Conservation (phyloP, 2,113 vertebrate genomes). For the Catharus fuscescens region DNA sequence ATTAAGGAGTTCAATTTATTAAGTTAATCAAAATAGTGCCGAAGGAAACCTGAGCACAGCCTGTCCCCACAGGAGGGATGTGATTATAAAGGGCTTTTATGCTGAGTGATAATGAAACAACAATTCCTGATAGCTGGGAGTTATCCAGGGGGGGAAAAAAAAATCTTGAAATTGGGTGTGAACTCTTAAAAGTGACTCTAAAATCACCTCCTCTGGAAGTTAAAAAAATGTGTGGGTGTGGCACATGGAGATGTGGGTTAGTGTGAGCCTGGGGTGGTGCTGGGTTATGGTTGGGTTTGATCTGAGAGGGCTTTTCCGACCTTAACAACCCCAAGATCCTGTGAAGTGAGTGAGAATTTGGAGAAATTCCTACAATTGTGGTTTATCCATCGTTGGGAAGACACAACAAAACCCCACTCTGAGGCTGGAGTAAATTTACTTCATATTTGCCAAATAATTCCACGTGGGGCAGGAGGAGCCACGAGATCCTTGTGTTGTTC, state of each 20-base stretch:
- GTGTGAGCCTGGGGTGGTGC: neutral
- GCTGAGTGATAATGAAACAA: neutral
- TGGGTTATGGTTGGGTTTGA: neutral
- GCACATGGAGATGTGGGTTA: neutral
- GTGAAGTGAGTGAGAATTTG: neutral
- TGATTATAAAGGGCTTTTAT: neutral
- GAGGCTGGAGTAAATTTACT: neutral
- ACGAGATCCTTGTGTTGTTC: rapidly evolving
- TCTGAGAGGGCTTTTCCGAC: neutral
- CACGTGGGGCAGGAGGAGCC: neutral
- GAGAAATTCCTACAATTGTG: neutral
- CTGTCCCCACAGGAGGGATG: neutral
- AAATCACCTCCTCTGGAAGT: neutral
- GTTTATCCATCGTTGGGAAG: neutral
- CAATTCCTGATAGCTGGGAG: neutral
- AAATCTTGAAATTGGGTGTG: neutral
- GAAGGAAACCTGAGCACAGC: neutral
- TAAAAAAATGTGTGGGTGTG: neutral
- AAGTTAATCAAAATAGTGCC: slow-evolving; percentile 14
- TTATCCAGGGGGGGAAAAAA: too few species aligned
- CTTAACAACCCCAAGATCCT: too few species aligned
- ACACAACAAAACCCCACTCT: neutral
- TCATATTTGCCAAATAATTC: neutral
- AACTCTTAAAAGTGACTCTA: neutral
- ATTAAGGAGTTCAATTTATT: neutral